A percentile compares a stretch with the other conserved stretches of the same genome.
Conservation (phyloP, 2,797 vertebrate genomes). For the Oryzias sinensis region DNA sequence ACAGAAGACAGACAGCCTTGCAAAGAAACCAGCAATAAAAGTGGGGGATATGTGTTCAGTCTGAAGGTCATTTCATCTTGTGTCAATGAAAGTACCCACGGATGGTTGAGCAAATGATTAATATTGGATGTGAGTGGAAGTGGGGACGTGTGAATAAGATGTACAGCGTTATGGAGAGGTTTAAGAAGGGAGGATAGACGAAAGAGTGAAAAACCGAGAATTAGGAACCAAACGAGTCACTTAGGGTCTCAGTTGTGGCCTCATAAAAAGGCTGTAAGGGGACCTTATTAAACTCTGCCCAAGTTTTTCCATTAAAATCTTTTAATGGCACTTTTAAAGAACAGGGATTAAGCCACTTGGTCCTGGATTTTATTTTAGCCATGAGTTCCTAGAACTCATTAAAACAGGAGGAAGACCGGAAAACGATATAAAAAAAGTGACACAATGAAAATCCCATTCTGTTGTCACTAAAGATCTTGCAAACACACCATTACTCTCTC, state of each 20-base stretch:
- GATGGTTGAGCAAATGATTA: conserved; percentile 35
- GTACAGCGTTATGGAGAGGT: conserved; percentile 17
- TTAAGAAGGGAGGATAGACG: conserved; percentile 13
- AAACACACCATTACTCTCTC: too few species aligned
- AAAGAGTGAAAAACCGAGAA: conserved; percentile 24
- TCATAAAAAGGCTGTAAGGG: conserved; percentile 16
- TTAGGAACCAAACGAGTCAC: conserved; percentile 49
- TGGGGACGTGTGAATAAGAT: conserved; percentile 19
- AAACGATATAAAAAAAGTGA: conserved; percentile 9
- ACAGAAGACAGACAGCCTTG: conserved; percentile 6
- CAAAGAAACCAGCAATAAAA: conserved; percentile 19
- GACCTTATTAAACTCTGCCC: conserved; percentile 8
- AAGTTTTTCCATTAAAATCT: conserved; percentile 60
- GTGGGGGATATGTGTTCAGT: conserved; percentile 20
- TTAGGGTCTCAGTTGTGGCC: conserved; percentile 37
- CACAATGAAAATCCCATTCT: too few species aligned
- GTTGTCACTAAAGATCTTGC: too few species aligned
- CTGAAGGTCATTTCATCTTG: conserved; percentile 60
- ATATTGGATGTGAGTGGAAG: conserved; percentile 31
- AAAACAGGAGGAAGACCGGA: conserved; percentile 32
- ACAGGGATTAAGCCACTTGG: conserved; percentile 46
- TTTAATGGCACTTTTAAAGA: conserved; percentile 66
- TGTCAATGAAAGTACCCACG: conserved; percentile 40
- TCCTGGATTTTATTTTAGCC: conserved; percentile 51
- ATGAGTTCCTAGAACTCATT: conserved; percentile 41